Evolutionary conservation across 2,888 invertebrate species (phyloP).

Genomic region (Opisthograptis luteolata): DNA sequence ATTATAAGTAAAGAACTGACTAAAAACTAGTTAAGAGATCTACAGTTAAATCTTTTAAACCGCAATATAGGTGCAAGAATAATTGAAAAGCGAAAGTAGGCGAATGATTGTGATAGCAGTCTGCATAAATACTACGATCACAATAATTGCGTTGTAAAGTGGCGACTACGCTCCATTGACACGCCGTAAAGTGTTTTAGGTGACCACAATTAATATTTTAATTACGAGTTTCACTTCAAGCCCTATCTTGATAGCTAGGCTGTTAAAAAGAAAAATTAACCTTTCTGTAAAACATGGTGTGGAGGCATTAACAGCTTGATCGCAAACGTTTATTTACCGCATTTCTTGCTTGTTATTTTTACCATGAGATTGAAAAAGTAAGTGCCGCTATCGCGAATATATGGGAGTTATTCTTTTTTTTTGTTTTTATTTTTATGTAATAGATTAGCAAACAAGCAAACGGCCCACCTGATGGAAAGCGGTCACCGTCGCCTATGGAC

Average conservation of each 20-base stretch:
- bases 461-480: too few species aligned
- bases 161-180: conserved; percentile 6
- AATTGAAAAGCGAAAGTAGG: conserved; percentile 2
- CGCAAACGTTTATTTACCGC: neutral
- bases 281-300: neutral
- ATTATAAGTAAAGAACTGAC: too few species aligned
- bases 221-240: conserved; percentile 4
- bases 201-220: conserved; percentile 10
- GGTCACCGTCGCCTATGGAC: too few species aligned
- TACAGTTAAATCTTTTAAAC: neutral
- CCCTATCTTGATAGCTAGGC: conserved; percentile 2
- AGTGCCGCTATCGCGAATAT: too few species aligned
- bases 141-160: conserved; percentile 17
- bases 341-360: neutral
- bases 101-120: too few species aligned
- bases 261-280: conserved; percentile 5
- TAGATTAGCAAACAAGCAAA: too few species aligned
- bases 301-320: neutral
- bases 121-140: conserved; percentile 9
- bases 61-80: conserved; percentile 1
- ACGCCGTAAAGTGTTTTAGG: conserved; percentile 11
- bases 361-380: neutral
- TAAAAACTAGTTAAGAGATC: neutral
- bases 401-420: too few species aligned
- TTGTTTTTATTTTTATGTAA: too few species aligned